Conservation (phyloP, 2,113 vertebrate genomes). For the Cryptoleucopteryx plumbea region DNA sequence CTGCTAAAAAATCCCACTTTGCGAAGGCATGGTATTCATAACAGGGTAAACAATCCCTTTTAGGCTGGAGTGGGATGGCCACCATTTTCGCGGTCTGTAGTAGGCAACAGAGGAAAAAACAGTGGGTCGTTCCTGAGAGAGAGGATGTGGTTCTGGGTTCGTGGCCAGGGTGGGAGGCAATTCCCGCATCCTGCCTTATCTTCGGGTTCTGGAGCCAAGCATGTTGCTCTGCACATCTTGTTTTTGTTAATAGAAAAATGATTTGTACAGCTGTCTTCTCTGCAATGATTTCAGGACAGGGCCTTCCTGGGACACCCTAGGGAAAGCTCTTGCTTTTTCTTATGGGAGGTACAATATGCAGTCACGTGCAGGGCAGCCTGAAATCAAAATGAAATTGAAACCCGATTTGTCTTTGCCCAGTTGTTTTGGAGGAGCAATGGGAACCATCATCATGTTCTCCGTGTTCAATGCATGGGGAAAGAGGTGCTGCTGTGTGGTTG, state of each 20-base stretch:
- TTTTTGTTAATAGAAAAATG: background rate
- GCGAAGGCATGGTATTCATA: background rate
- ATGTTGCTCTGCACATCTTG: background rate
- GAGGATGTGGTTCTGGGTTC: constrained; percentile 54
- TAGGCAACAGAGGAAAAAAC: background rate
- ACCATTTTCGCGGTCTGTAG: background rate
- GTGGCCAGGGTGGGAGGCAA: background rate
- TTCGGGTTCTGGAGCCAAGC: background rate
- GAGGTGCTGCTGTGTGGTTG: background rate
- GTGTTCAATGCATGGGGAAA: background rate
- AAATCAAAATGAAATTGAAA: background rate
- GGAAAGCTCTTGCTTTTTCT: background rate
- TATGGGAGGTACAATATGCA: background rate
- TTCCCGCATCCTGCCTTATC: constrained; percentile 31
- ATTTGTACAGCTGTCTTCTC: background rate
- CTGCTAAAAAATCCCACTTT: background rate
- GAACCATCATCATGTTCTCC: background rate
- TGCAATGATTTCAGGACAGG: background rate
- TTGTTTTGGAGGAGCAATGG: background rate
- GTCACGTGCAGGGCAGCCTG: background rate
- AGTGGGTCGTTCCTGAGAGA: background rate
- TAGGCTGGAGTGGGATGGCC: background rate
- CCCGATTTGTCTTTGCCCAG: background rate
- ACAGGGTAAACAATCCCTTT: background rate
- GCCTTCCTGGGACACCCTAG: background rate